These are phyloP conservation scores for Dromococcyx pavoninus DNA, from an alignment of 2,797 vertebrate genomes.

Conservation along the genomic window DNA sequence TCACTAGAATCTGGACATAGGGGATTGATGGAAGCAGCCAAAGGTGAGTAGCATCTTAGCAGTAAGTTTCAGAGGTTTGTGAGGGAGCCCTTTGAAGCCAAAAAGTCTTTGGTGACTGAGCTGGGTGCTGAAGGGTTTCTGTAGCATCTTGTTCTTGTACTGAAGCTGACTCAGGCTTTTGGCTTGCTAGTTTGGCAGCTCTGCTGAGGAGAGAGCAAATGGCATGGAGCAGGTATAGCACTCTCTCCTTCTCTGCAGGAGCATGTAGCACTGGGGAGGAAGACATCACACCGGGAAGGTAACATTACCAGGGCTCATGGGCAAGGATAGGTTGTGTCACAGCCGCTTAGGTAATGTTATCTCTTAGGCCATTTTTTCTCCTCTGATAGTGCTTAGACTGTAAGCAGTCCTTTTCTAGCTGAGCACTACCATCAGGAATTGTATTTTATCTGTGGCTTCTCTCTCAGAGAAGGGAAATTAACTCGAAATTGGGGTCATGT, in stretches of 20 bases:
- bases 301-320: background rate
- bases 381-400: background rate
- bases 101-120: background rate
- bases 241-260: background rate
- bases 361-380: background rate
- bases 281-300: background rate
- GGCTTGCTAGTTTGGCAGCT: background rate
- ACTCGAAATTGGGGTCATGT: background rate
- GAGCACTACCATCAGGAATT: background rate
- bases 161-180: background rate
- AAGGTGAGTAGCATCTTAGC: background rate
- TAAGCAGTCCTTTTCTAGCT: background rate
- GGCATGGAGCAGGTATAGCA: background rate
- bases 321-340: background rate
- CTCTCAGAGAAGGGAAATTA: background rate
- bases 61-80: background rate
- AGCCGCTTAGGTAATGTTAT: background rate
- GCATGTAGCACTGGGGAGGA: rapidly evolving
- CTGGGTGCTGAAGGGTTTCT: background rate
- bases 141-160: background rate
- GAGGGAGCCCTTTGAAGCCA: background rate
- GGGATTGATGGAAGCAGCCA: background rate
- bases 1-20: background rate
- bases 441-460: background rate
- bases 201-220: background rate